These are phyloP conservation scores for Agonopterix heracliana DNA, from an alignment of 2,888 invertebrate species.

Conservation along the genomic window DNA sequence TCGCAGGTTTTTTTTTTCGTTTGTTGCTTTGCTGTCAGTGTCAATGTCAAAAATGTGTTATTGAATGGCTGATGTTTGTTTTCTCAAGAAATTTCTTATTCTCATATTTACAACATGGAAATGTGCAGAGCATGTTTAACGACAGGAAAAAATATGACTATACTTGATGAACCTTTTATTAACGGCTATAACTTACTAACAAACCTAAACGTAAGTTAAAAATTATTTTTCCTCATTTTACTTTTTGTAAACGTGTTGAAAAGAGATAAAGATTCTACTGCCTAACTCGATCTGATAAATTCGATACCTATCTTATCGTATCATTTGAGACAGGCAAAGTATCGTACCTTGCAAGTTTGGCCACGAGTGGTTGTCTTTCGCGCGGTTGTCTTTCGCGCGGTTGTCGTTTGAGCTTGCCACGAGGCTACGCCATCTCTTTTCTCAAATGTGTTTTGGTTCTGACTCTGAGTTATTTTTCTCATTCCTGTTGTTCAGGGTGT, in stretches of 20 bases:
- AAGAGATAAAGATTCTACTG: neutral
- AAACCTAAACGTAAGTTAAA: conserved; percentile 40
- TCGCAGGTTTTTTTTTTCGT: too few species aligned
- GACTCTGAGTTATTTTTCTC: too few species aligned
- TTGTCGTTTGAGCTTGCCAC: too few species aligned
- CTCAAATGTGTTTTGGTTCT: too few species aligned
- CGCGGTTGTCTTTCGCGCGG: neutral
- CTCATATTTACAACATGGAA: neutral
- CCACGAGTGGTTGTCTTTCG: neutral
- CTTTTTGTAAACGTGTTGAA: neutral
- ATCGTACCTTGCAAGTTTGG: neutral
- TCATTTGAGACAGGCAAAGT: neutral
- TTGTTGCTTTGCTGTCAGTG: too few species aligned
- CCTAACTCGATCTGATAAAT: neutral
- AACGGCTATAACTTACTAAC: conserved; percentile 46
- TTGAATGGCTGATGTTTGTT: too few species aligned
- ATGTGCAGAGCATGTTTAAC: conserved; percentile 43
- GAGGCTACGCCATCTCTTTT: too few species aligned
- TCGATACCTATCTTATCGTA: neutral
- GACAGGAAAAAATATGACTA: conserved; percentile 25
- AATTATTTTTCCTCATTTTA: neutral
- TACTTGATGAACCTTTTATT: conserved; percentile 33
- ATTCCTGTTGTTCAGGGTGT: too few species aligned
- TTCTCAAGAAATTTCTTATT: neutral
- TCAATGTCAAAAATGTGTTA: too few species aligned